Percentiles rank a stretch among this genome's conserved stretches.
These are phyloP conservation scores for Drosophila acutilabella DNA, from an alignment of 2,888 invertebrate species.

Conservation along the genomic window DNA sequence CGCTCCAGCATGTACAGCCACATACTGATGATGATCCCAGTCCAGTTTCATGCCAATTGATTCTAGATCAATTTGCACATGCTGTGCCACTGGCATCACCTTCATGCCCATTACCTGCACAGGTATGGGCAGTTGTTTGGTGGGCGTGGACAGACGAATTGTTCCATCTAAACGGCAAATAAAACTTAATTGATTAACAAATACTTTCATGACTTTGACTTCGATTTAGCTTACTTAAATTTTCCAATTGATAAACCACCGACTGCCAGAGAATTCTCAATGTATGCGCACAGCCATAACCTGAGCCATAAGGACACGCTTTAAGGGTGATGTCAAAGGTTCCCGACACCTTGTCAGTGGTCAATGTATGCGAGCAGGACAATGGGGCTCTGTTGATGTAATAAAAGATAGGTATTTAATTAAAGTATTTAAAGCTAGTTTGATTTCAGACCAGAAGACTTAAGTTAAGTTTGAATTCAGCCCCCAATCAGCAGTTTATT, in stretches of 20 bases:
- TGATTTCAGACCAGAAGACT: no score
- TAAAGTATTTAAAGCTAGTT: no score
- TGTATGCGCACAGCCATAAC: constrained; percentile 85
- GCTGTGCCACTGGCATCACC: constrained; percentile 90
- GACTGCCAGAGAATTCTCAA: constrained; percentile 88
- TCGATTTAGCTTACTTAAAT: constrained; percentile 83
- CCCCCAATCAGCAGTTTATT: no score
- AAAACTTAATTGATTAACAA: neutral
- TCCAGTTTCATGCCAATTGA: constrained; percentile 89
- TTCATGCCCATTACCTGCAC: constrained; percentile 90
- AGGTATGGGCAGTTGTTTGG: constrained; percentile 89
- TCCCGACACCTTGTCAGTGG: constrained; percentile 89
- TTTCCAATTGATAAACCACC: constrained; percentile 88
- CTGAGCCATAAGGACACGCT: constrained; percentile 87
- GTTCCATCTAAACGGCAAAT: constrained; percentile 85
- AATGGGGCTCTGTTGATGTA: constrained; percentile 88
- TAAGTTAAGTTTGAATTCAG: no score
- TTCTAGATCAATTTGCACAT: constrained; percentile 89
- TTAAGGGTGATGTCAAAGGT: constrained; percentile 89
- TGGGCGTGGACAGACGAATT: constrained; percentile 86
- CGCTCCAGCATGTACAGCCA: constrained; percentile 89
- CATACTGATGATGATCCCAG: constrained; percentile 91
- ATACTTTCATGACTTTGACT: neutral
- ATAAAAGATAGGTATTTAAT: no score
- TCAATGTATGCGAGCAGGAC: constrained; percentile 90